Percentiles rank a stretch among this genome's conserved stretches.
phyloP scores from a whole-genome alignment of 1,140 invertebrate species.

The Popillia japonica region DNA sequence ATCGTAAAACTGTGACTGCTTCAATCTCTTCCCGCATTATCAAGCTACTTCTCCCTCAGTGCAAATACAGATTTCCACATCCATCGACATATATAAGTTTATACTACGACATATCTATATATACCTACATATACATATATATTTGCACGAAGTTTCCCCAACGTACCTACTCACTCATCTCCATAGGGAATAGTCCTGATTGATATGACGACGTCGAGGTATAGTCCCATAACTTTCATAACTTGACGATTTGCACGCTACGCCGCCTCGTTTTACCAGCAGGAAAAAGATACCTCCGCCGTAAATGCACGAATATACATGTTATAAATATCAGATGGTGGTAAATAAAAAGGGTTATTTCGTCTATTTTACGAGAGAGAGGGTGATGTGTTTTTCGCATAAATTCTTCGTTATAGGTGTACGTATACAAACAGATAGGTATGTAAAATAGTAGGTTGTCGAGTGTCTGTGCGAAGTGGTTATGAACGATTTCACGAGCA shows the following conservation, averaged over 20 bases:
- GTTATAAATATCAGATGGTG: neutral
- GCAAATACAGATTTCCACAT: too few species aligned
- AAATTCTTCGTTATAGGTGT: neutral
- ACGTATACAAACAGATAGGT: neutral
- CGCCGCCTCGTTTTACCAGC: neutral
- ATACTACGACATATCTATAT: too few species aligned
- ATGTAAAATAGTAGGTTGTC: too few species aligned
- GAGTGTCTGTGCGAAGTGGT: too few species aligned
- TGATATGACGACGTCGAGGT: conserved; percentile 1
- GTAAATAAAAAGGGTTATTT: conserved; percentile 11
- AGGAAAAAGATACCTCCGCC: neutral
- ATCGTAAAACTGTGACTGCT: too few species aligned
- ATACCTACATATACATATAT: too few species aligned
- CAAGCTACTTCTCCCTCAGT: too few species aligned
- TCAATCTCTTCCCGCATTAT: too few species aligned
- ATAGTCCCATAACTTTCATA: neutral
- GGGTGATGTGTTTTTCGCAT: neutral
- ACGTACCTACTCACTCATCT: neutral
- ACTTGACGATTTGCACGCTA: conserved; percentile 3
- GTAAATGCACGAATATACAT: neutral
- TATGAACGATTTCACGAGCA: neutral
- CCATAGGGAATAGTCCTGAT: neutral
- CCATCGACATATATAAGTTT: too few species aligned
- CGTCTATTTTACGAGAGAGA: neutral
- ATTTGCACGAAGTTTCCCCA: neutral